Base-by-base conservation (phyloP, 1,140 invertebrate species). In the Whitmania pigra region DNA sequence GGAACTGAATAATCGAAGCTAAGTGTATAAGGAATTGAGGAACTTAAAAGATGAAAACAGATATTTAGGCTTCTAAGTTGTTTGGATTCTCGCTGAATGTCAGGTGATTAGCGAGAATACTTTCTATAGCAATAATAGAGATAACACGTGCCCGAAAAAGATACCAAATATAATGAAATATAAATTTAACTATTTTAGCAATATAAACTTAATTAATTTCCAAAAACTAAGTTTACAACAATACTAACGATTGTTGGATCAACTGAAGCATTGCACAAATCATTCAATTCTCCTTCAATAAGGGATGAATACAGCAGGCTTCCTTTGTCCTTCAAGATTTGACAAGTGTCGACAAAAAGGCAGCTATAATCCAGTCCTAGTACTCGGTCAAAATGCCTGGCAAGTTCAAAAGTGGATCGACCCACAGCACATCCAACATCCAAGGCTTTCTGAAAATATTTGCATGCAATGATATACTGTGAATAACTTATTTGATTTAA, bases 371-470 rank as follows among this genome's bases (percentile, higher is more conserved):
- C 82, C 63, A 83, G 78, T 36, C 81, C 82, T 18, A 82, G 76
- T 2, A 81, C 80, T 71, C 79, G 76, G 25, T 79, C 74, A 76
- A 82, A 79, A 29, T 69, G 69, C 63, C 75, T 72, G 2, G 79
- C 72, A 31, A 83, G 71, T 68, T 83, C 82, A 78, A 83, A 83
- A 2, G 78, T 75, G 57, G 79, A 78, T 55, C 82, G 67, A 2
- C 82, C 82, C 55, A 83, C 82, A 60, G 80, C 81, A 77, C 82
- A 83, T 27, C 82, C 82, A 74, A 82, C 78, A 73, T 82, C 80
- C 63, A 82, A 68, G 7, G 80, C 80, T 25, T n/a, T 63, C 57
- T 63, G 18, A 63, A 63, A 63, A n/a, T 68, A 53, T 15, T 67
- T 2, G 22, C 43, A 43, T 43, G 40, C 40, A 53, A 27, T 68